Evolutionary conservation across 2,113 vertebrate species (phyloP).

Genomic region (Platichthys stellatus): DNA sequence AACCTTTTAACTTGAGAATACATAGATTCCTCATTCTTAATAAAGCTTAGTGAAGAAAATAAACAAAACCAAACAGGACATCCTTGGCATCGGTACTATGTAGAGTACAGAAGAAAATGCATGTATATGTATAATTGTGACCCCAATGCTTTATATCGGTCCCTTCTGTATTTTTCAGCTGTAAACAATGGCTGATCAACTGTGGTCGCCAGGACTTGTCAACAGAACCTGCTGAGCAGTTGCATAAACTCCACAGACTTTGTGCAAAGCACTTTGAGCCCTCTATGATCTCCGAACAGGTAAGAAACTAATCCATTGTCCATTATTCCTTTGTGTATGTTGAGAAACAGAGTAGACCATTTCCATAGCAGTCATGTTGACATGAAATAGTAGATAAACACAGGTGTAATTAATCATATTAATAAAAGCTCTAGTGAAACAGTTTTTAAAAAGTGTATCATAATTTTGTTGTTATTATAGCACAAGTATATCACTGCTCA

Average conservation of each 20-base stretch:
- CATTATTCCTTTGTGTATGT: not conserved
- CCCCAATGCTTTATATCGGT: not conserved
- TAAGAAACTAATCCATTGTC: conserved; percentile 73
- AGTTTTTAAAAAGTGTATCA: too few relatives aligned
- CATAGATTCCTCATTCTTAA: too few relatives aligned
- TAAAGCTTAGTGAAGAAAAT: too few relatives aligned
- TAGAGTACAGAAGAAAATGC: too few relatives aligned
- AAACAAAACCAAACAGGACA: too few relatives aligned
- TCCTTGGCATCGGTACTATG: too few relatives aligned
- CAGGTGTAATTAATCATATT: not conserved
- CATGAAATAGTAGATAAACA: too few relatives aligned
- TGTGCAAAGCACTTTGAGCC: conserved; percentile 97
- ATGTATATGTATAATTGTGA: not conserved
- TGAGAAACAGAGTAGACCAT: too few relatives aligned
- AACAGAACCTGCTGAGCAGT: conserved; percentile 90
- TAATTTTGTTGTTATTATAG: too few relatives aligned
- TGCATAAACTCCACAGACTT: conserved; percentile 92
- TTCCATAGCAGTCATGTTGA: too few relatives aligned
- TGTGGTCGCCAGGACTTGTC: conserved; percentile 92
- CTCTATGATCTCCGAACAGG: conserved; percentile 91
- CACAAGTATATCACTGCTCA: not conserved
- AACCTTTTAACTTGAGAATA: too few relatives aligned
- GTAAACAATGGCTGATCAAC: conserved; percentile 94
- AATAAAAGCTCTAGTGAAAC: not conserved
- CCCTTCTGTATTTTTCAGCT: conserved; percentile 79